phyloP scores from a whole-genome alignment of 2,797 vertebrate species.

The Rhinella marina region DNA sequence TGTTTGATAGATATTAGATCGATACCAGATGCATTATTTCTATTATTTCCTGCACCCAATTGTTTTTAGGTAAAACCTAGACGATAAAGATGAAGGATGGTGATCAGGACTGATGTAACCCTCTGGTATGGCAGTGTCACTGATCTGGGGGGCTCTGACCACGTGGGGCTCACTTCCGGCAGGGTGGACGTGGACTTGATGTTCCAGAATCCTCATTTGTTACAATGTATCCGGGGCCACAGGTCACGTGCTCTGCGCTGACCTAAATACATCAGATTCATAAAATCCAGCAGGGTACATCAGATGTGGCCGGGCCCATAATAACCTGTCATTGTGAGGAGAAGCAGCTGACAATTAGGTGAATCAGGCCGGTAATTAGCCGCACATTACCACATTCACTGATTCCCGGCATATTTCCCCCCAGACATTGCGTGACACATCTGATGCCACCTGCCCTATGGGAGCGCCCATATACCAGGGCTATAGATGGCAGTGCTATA shows the following conservation, averaged over 20 bases:
- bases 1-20: too few species aligned
- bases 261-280: not conserved
- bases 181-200: too few species aligned
- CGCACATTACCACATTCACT: not conserved
- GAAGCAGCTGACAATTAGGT: not conserved
- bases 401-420: not conserved
- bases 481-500: not conserved
- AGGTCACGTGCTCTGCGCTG: not conserved
- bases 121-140: not conserved
- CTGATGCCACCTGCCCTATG: not conserved
- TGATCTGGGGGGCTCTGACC: not conserved
- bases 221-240: not conserved
- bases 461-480: not conserved
- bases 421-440: not conserved
- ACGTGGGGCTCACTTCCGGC: not conserved
- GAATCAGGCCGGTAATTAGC: not conserved
- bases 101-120: not conserved
- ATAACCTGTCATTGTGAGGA: not conserved
- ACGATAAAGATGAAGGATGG: not conserved
- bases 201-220: not conserved
- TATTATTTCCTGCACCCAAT: not conserved
- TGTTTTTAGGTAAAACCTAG: not conserved
- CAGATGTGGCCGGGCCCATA: not conserved
- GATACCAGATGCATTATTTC: too few species aligned
- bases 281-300: not conserved